A percentile compares a stretch with the other conserved stretches of the same genome.
These are phyloP conservation scores for Epistrophe eligans DNA, from an alignment of 2,888 invertebrate species.

Conservation along the genomic window DNA sequence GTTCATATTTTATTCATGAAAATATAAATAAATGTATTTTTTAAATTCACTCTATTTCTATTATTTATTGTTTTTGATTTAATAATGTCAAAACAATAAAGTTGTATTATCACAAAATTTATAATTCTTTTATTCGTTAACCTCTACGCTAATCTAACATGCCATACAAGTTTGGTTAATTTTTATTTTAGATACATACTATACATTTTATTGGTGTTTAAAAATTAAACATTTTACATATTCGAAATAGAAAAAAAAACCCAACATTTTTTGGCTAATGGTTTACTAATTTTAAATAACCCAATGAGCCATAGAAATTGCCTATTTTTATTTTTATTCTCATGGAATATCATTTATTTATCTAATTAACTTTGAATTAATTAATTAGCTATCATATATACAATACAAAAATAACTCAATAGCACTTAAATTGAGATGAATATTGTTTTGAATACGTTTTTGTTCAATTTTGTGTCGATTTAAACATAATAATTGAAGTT, in stretches of 20 bases:
- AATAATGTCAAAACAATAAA: too few relatives aligned
- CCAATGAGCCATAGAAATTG: constrained; percentile 8
- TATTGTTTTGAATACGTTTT: constrained; percentile 1
- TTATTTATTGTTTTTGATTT: too few relatives aligned
- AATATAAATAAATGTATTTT: too few relatives aligned
- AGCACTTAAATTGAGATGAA: constrained; percentile 36
- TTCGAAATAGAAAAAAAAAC: neutral
- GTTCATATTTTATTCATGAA: too few relatives aligned
- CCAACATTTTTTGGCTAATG: neutral
- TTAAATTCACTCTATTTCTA: too few relatives aligned
- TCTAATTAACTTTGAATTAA: constrained; percentile 69
- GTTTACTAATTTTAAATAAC: neutral
- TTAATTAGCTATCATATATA: constrained; percentile 47
- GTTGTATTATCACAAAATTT: too few relatives aligned
- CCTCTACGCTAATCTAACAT: too few relatives aligned
- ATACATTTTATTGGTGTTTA: neutral
- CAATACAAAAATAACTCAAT: constrained; percentile 10
- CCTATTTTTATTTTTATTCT: neutral
- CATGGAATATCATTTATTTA: constrained; percentile 43
- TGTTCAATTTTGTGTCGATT: constrained; percentile 1
- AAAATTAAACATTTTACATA: neutral
- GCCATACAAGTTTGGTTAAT: too few relatives aligned
- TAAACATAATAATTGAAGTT: constrained; percentile 33
- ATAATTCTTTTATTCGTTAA: too few relatives aligned
- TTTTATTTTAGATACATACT: too few relatives aligned